Evolutionary conservation across 92 coral and sea anemone genomes (phyloP).

Genomic region (Chrysogorgia sp.): DNA sequence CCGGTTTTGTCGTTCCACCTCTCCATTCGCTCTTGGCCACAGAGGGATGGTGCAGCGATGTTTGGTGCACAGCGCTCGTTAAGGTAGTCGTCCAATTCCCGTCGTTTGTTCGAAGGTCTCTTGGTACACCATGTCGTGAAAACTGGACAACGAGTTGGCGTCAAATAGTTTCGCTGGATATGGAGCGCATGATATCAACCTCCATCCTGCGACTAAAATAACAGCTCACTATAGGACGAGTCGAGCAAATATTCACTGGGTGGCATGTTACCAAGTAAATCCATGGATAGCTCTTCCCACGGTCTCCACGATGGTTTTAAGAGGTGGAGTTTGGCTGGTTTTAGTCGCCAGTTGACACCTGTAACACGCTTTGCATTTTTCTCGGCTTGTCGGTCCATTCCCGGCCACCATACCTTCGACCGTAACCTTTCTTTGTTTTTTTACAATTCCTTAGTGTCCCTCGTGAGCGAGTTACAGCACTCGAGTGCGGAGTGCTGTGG

Average conservation of each 20-base stretch:
- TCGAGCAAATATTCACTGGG: constrained; percentile 43
- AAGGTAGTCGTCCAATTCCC: constrained; percentile 27
- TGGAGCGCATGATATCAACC: constrained; percentile 34
- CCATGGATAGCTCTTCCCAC: constrained; percentile 56
- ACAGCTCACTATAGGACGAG: constrained; percentile 27
- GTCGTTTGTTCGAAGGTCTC: constrained; percentile 28
- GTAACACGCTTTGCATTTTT: constrained; percentile 43
- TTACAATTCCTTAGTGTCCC: constrained; percentile 61
- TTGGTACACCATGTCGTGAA: constrained; percentile 37
- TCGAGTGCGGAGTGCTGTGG: background rate
- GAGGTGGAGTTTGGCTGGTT: constrained; percentile 42
- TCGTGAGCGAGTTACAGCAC: constrained; percentile 10
- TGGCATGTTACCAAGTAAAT: constrained; percentile 60
- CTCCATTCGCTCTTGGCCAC: too few relatives aligned
- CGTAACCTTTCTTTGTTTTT: constrained; percentile 51
- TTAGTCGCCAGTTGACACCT: constrained; percentile 49
- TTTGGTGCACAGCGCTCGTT: too few relatives aligned
- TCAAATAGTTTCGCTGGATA: constrained; percentile 18
- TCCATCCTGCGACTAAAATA: constrained; percentile 49
- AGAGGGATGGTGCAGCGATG: too few relatives aligned
- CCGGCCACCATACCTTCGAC: constrained; percentile 64
- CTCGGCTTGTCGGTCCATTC: constrained; percentile 46
- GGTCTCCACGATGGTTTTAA: constrained; percentile 53
- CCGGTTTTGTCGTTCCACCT: too few relatives aligned
- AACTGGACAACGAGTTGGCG: constrained; percentile 16